Base-by-base conservation (phyloP, 1,140 invertebrate genomes). In the Meloidogyne hapla region DNA sequence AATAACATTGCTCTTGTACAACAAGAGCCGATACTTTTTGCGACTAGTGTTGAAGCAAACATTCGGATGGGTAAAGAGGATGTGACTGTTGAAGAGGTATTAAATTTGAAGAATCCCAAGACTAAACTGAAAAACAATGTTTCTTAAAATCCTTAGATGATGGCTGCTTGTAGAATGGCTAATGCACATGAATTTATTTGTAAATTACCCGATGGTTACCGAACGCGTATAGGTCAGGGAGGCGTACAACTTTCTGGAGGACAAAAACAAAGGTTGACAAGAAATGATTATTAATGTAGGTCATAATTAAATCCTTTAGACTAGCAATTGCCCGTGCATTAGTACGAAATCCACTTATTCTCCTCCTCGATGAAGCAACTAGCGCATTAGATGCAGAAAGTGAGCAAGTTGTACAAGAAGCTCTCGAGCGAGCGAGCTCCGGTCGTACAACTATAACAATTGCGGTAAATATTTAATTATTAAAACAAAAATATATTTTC, bases 21-120 rank as follows among this genome's bases (percentile, higher is more conserved):
- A 12, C 88, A 92, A 87, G 92, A 94, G 82, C 92, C 93, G 0
- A 90, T 92, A 12, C 88, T 94, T 0, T 94, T 93, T 78, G 91
- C 91, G 40, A 91, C 91, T 25, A 91, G 91, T 0, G 93, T 95
- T 70, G 90, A 77, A 89, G 92, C 93, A 78, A 94, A 93, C 85
- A 93, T 92, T 82, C 83, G 92, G 2, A 92, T 92, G 87, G 93
- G 93, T 70, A 91, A 91, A 83, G 91, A 91, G 61, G 88, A 88
- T 40, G 91, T 91, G 67, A 92, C 91, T 3, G 90, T 92, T 70
- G 89, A 91, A 8, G 48, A 56, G n/a, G 63, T 63, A 75, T 8
- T 77, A 69, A 23, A 12, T 33, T n/a, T n/a, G n/a, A n/a, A n/a
- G n/a, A n/a, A n/a, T n/a, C n/a, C n/a, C n/a, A n/a, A n/a, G n/a